Evolutionary conservation across 2,888 invertebrate species (phyloP), one percentile per base, ranked within the genome.

Genomic region (Torymus tubicola): DNA sequence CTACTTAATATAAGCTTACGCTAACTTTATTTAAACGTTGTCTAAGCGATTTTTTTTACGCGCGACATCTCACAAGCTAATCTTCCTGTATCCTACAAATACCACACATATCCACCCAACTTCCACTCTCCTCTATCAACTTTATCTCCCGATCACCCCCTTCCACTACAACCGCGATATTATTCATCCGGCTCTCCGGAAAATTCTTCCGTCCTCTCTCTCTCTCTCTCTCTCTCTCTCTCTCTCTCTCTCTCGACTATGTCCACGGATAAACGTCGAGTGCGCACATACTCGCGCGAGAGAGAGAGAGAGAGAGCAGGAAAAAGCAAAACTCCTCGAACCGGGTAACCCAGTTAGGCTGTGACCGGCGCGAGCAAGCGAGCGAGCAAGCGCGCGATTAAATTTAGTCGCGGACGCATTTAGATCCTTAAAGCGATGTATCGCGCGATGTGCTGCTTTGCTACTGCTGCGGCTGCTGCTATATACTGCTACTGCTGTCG

Each of bases 371-470:
- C 42, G 52, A 50, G 75, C 70, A 5, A 31, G 31, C 31, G 31
- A 31, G 31, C 31, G 31, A 31, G 31, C 31, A 5, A 31, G 31
- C 31, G 31, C 64, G 53, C 52, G 67, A 80, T 80, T 80, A 76
- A 76, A 80, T 80, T 80, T 77, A 72, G 68, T 78, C 65, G 63
- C 68, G 73, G 75, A 81, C 78, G 70, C 58, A 78, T 78, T 78
- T 81, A 78, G 64, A 78, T 78, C 69, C 65, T 72, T 78, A 73
- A 77, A 81, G 42, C 75, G 60, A 52, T 70, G 65, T 50, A 63
- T 61, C 64, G 18, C 67, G 63, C 55, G 5, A 31, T 31, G 31
- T 5, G 21, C 21, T 21, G 21, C 21, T 21, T 2, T 21, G 21
- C 21, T 21, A 2, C 21, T 21, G 21, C 21, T 21, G 21, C 21